phyloP scores from a whole-genome alignment of 2,888 invertebrate species.

The Standfussiana lucernea region DNA sequence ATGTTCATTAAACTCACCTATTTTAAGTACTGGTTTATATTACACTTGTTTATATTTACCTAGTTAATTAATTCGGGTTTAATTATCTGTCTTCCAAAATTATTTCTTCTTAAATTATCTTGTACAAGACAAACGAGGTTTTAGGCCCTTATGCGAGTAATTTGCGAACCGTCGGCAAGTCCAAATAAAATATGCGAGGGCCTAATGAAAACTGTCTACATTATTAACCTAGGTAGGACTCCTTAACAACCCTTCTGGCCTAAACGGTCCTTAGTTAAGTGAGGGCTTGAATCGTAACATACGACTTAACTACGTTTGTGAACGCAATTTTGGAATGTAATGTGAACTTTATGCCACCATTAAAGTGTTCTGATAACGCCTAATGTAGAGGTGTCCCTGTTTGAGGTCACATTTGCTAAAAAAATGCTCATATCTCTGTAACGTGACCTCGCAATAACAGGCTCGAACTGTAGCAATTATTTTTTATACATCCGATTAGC shows the following conservation, averaged over 20 bases:
- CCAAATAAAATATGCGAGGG: conserved; percentile 79
- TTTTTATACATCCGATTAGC: conserved; percentile 65
- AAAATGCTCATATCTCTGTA: conserved; percentile 58
- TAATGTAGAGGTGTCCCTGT: conserved; percentile 58
- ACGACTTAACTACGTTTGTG: conserved; percentile 48
- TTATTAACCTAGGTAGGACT: conserved; percentile 73
- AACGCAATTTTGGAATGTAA: conserved; percentile 64
- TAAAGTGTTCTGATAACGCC: conserved; percentile 66
- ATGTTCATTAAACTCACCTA: conserved; percentile 68
- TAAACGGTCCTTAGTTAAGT: conserved; percentile 62
- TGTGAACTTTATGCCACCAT: conserved; percentile 66
- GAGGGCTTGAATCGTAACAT: conserved; percentile 67
- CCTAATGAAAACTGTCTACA: conserved; percentile 79
- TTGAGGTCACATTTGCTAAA: conserved; percentile 49
- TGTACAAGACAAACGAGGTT: conserved; percentile 67
- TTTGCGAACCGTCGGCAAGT: conserved; percentile 76
- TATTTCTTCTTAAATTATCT: conserved; percentile 82
- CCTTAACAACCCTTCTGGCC: conserved; percentile 68
- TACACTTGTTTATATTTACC: conserved; percentile 74
- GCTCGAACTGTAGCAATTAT: conserved; percentile 57
- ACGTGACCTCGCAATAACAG: conserved; percentile 61
- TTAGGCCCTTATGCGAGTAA: conserved; percentile 72
- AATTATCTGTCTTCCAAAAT: conserved; percentile 81
- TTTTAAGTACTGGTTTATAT: conserved; percentile 73
- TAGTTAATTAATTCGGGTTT: conserved; percentile 82